Conservation (phyloP, 2,113 vertebrate species). For the Potamarius usumacintae region DNA sequence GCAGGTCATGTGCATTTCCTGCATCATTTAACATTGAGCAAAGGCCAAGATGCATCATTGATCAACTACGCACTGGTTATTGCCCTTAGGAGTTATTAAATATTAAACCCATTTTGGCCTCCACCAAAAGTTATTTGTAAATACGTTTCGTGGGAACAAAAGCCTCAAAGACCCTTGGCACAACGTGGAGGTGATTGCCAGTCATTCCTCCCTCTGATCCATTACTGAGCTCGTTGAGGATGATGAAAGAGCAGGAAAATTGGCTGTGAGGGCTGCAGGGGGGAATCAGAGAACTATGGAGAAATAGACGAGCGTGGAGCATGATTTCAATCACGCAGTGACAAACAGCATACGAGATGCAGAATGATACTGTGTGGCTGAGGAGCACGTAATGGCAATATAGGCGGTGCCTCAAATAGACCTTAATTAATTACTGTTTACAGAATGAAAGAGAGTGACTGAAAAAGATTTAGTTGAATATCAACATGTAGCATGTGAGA, state of each 20-base stretch:
- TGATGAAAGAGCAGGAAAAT: constrained; percentile 75
- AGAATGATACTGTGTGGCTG: neutral
- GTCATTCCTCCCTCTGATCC: constrained; percentile 54
- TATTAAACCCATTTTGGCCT: constrained; percentile 73
- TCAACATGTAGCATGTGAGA: neutral
- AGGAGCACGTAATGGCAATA: neutral
- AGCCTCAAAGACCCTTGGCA: constrained; percentile 68
- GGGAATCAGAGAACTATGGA: neutral
- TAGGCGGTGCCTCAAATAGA: neutral
- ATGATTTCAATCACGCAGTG: constrained; percentile 19
- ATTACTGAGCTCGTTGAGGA: constrained; percentile 68
- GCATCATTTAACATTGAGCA: constrained; percentile 52
- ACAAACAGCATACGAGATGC: constrained; percentile 13
- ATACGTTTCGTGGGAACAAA: constrained; percentile 68
- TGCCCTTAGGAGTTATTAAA: constrained; percentile 73
- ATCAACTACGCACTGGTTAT: constrained; percentile 61
- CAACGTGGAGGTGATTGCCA: constrained; percentile 68
- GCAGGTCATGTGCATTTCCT: constrained; percentile 52
- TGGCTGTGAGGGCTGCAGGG: constrained; percentile 63
- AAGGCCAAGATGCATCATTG: constrained; percentile 62
- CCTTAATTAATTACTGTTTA: constrained; percentile 13
- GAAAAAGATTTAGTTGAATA: neutral
- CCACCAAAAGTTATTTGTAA: constrained; percentile 71
- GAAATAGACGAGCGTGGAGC: neutral
- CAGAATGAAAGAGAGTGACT: neutral